phyloP scores from a whole-genome alignment of 2,797 vertebrate species.

The Eulemur coronatus region DNA sequence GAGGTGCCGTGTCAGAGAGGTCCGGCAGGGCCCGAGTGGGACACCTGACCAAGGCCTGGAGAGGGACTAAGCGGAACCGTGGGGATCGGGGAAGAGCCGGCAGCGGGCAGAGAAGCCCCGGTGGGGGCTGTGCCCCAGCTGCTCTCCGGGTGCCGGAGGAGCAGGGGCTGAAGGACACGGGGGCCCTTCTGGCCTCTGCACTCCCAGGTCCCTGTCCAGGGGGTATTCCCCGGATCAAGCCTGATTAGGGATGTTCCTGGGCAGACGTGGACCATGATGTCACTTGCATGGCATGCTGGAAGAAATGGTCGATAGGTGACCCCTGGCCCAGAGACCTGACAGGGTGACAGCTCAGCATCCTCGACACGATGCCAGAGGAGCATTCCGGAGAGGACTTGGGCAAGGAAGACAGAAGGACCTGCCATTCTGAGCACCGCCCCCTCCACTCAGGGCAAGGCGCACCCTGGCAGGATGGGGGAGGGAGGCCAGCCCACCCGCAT shows the following conservation, averaged over 20 bases:
- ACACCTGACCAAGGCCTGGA: rapidly evolving
- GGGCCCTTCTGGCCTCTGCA: rapidly evolving
- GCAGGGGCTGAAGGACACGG: rapidly evolving
- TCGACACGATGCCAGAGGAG: not conserved
- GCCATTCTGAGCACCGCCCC: not conserved
- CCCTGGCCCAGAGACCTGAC: not conserved
- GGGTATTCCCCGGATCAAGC: rapidly evolving
- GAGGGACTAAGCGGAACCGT: no score
- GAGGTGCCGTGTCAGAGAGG: not conserved
- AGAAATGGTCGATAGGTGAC: rapidly evolving
- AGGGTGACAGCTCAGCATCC: not conserved
- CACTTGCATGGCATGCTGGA: rapidly evolving
- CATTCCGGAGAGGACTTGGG: no score
- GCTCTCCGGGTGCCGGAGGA: rapidly evolving
- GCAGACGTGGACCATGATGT: rapidly evolving
- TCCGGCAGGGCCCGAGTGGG: no score
- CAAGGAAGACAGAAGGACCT: not conserved
- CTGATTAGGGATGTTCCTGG: rapidly evolving
- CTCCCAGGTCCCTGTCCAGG: rapidly evolving
- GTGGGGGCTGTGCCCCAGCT: not conserved
- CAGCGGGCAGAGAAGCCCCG: not conserved
- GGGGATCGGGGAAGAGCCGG: not conserved
- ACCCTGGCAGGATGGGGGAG: no score
- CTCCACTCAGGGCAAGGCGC: rapidly evolving
- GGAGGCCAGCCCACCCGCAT: not conserved